Conservation (phyloP, 2,797 vertebrate genomes). For the Zalophus californianus region DNA sequence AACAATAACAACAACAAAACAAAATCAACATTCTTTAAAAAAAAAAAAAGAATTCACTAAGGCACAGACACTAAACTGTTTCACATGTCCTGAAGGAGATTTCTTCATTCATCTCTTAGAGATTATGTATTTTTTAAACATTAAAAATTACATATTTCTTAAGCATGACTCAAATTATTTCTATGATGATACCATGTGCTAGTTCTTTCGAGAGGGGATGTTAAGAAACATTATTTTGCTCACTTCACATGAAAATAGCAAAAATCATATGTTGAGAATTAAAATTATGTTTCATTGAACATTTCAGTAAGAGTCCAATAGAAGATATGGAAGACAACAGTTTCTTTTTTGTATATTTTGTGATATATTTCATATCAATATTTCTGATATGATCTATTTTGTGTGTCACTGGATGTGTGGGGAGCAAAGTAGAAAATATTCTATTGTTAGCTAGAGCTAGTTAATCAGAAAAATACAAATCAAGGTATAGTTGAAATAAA, state of each 20-base stretch:
- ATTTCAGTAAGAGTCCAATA: not conserved
- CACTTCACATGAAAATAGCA: not conserved
- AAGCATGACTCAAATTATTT: not conserved
- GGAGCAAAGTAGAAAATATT: not conserved
- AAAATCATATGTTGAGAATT: not conserved
- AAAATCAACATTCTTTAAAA: too few relatives aligned
- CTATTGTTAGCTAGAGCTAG: not conserved
- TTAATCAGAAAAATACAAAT: not conserved
- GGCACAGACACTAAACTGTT: not conserved
- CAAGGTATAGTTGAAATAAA: not conserved
- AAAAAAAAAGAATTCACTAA: not conserved
- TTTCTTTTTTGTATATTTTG: not conserved
- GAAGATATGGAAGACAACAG: not conserved
- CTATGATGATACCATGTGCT: not conserved
- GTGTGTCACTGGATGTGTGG: not conserved
- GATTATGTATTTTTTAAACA: not conserved
- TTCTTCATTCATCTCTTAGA: not conserved
- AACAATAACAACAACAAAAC: too few relatives aligned
- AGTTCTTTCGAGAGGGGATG: not conserved
- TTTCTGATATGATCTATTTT: not conserved
- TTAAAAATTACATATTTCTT: not conserved
- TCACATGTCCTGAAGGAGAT: not conserved
- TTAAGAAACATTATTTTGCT: not conserved
- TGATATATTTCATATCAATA: not conserved
- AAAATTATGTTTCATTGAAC: not conserved